phyloP scores from a whole-genome alignment of 2,113 vertebrate genomes.

The Semnornis frantzii region DNA sequence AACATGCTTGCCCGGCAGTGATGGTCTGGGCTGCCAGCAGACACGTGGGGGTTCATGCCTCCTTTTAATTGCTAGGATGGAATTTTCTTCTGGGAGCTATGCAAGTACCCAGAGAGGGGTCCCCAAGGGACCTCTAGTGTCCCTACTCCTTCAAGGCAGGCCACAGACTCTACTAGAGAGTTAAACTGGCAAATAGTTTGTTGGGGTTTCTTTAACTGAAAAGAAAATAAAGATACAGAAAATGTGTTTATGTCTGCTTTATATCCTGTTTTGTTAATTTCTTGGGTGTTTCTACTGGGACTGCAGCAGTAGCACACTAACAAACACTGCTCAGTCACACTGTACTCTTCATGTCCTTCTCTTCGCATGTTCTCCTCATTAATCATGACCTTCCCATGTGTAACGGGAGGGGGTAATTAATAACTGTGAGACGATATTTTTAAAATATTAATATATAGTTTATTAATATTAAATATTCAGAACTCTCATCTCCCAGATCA shows the following conservation, averaged over 20 bases:
- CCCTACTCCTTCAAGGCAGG: background rate
- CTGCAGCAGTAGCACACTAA: background rate
- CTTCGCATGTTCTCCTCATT: background rate
- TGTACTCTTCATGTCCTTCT: background rate
- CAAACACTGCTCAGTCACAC: background rate
- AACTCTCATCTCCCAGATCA: too few species aligned
- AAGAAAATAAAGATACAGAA: background rate
- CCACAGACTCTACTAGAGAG: background rate
- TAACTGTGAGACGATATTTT: too few species aligned
- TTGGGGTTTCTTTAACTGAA: background rate
- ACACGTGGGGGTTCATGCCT: background rate
- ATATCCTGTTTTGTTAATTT: background rate
- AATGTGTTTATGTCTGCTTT: background rate
- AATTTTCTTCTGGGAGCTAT: background rate
- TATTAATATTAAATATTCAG: too few species aligned
- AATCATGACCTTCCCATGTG: background rate
- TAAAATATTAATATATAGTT: too few species aligned
- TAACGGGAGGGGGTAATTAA: too few species aligned
- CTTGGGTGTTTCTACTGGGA: fast-evolving
- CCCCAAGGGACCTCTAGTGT: fast-evolving
- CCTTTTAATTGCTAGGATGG: background rate
- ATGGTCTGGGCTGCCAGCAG: background rate
- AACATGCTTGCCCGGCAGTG: background rate
- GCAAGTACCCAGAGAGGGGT: background rate
- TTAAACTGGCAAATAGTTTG: background rate